These are phyloP conservation scores for Nilaparvata lugens DNA, from an alignment of 1,140 invertebrate species.

Conservation along the genomic window DNA sequence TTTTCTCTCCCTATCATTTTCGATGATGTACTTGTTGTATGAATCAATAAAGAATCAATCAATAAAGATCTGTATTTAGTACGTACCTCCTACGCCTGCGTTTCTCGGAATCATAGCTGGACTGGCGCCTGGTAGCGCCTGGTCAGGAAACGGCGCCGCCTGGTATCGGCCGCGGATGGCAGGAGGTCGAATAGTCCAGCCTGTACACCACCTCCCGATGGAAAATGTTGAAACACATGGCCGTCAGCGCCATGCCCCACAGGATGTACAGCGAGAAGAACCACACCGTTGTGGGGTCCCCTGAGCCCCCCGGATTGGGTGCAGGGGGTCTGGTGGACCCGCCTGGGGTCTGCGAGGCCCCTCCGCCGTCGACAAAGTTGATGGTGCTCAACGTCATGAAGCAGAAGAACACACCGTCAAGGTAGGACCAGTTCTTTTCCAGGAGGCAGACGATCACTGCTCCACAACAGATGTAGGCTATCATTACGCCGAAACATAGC, in stretches of 20 bases:
- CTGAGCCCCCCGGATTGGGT: conserved; percentile 32
- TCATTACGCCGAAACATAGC: conserved; percentile 66
- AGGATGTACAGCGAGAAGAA: conserved; percentile 93
- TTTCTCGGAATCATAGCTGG: not conserved
- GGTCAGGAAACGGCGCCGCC: not conserved
- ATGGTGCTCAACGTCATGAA: conserved; percentile 91
- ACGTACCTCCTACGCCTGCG: no score
- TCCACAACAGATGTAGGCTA: conserved; percentile 77
- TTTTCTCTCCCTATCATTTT: no score
- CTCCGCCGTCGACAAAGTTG: conserved; percentile 42
- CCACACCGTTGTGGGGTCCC: conserved; percentile 65
- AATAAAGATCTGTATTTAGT: no score
- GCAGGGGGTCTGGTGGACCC: conserved; percentile 43
- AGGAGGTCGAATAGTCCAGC: conserved; percentile 28
- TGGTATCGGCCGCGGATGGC: not conserved
- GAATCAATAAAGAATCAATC: no score
- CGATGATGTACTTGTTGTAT: no score
- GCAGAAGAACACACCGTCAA: conserved; percentile 88
- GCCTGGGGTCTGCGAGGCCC: conserved; percentile 34
- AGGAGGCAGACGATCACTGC: conserved; percentile 78
- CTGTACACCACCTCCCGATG: conserved; percentile 76
- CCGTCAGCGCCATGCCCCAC: conserved; percentile 87
- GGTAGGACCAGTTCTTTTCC: conserved; percentile 56
- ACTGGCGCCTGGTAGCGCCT: not conserved
- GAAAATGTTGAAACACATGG: conserved; percentile 96